Conservation (phyloP, 1,140 invertebrate genomes). For the Drosophila kikkawai region DNA sequence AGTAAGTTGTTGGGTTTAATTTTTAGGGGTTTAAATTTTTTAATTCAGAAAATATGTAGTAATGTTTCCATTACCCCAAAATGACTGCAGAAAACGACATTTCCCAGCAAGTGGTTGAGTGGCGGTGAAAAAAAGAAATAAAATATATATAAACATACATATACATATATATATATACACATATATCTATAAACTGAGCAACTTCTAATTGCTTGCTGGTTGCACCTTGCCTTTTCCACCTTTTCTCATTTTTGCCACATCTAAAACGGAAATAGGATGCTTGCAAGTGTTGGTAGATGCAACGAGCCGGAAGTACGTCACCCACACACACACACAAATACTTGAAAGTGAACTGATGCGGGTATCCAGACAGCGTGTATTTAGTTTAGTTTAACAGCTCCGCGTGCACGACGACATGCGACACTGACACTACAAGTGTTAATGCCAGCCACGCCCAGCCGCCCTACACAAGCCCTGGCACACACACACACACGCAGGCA, state of each 20-base stretch:
- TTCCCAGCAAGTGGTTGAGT: conserved; percentile 4
- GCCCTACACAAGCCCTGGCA: conserved; percentile 6
- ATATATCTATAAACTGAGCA: conserved; percentile 46
- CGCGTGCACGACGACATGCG: conserved; percentile 74
- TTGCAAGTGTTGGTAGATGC: conserved; percentile 47
- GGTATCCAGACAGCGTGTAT: conserved; percentile 74
- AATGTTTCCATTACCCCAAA: not conserved
- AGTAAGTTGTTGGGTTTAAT: too few species aligned
- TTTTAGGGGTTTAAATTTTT: not conserved
- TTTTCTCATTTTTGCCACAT: conserved; percentile 14
- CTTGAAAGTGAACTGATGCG: conserved; percentile 66
- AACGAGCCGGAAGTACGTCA: conserved; percentile 36
- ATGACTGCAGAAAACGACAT: not conserved
- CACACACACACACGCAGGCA: conserved; percentile 12
- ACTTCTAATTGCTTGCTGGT: conserved; percentile 63
- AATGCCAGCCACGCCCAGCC: conserved; percentile 69
- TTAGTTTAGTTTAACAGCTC: conserved; percentile 81
- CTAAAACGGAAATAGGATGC: conserved; percentile 45
- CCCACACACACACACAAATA: conserved; percentile 35
- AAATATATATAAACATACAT: not conserved
- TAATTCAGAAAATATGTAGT: not conserved
- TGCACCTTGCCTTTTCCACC: conserved; percentile 37
- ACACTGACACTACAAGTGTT: conserved; percentile 83
- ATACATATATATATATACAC: not conserved
- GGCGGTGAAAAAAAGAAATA: not conserved